phyloP scores from a whole-genome alignment of 2,888 invertebrate genomes.

The Miltochrista miniata region DNA sequence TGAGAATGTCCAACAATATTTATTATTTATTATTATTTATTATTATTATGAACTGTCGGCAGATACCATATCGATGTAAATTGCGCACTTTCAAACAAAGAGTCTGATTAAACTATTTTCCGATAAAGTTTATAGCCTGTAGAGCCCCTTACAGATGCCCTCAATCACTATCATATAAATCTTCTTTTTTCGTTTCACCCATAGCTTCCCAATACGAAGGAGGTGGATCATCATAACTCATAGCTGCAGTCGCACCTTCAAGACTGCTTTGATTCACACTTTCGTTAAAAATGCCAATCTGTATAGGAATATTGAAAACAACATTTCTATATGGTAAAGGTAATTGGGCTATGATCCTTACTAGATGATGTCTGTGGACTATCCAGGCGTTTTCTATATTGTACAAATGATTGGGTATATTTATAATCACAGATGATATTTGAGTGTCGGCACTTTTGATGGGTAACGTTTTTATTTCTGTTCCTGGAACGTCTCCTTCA shows the following conservation, averaged over 20 bases:
- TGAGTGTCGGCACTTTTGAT: slow-evolving; percentile 32
- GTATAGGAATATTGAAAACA: slow-evolving; percentile 39
- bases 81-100: no score
- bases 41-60: no score
- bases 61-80: no score
- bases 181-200: slow-evolving; percentile 23
- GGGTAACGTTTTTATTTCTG: slow-evolving; percentile 34
- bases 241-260: background rate
- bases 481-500: slow-evolving; percentile 22
- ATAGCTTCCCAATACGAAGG: slow-evolving; percentile 46
- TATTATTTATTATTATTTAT: no score
- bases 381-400: slow-evolving; percentile 42
- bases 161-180: background rate
- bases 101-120: no score
- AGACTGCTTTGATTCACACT: background rate
- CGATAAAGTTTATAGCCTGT: no score
- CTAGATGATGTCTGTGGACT: slow-evolving; percentile 38
- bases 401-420: slow-evolving; percentile 8
- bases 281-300: slow-evolving; percentile 33
- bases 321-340: slow-evolving; percentile 45
- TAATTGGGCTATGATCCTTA: slow-evolving; percentile 33
- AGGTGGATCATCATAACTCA: slow-evolving; percentile 20
- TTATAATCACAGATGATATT: slow-evolving; percentile 24
- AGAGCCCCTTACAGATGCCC: no score
- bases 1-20: no score